A percentile compares a stretch with the other conserved stretches of the same genome.
Conservation (phyloP, 1,140 invertebrate species). For the Dreissena polymorpha region DNA sequence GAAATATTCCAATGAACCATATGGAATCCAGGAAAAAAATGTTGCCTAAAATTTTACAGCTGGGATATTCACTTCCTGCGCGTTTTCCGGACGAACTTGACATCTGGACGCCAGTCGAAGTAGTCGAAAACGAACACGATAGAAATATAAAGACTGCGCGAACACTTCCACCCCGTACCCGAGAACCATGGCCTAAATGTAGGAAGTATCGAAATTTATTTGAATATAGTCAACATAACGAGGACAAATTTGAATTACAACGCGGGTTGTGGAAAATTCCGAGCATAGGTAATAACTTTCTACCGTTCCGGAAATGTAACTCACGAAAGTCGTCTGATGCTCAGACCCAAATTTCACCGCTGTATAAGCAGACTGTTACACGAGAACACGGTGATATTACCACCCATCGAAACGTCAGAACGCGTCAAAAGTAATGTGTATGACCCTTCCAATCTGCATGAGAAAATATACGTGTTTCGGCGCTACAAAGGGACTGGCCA, state of each 20-base stretch:
- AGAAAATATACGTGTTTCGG: conserved; percentile 32
- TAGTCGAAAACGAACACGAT: neutral
- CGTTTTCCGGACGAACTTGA: neutral
- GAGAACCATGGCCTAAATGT: conserved; percentile 5
- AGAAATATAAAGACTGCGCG: neutral
- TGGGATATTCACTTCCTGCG: neutral
- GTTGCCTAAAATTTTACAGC: conserved; percentile 24
- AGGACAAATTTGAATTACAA: conserved; percentile 16
- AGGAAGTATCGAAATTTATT: conserved; percentile 40
- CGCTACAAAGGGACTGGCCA: neutral
- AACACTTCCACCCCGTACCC: too few relatives aligned
- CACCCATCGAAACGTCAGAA: conserved; percentile 29
- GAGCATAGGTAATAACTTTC: conserved; percentile 32
- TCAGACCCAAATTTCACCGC: neutral
- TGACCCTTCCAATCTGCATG: conserved; percentile 24
- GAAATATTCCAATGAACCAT: too few relatives aligned
- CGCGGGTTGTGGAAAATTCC: conserved; percentile 39
- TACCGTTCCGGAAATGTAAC: too few relatives aligned
- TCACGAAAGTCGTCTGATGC: too few relatives aligned
- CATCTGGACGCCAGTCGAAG: conserved; percentile 21
- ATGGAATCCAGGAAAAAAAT: too few relatives aligned
- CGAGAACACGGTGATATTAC: conserved; percentile 38
- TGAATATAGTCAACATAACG: too few relatives aligned
- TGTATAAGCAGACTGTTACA: conserved; percentile 19
- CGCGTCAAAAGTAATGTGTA: conserved; percentile 3